Percentiles rank a stretch among this genome's conserved stretches.
phyloP scores from a whole-genome alignment of 2,888 invertebrate genomes.

The Cosmia trapezina region DNA sequence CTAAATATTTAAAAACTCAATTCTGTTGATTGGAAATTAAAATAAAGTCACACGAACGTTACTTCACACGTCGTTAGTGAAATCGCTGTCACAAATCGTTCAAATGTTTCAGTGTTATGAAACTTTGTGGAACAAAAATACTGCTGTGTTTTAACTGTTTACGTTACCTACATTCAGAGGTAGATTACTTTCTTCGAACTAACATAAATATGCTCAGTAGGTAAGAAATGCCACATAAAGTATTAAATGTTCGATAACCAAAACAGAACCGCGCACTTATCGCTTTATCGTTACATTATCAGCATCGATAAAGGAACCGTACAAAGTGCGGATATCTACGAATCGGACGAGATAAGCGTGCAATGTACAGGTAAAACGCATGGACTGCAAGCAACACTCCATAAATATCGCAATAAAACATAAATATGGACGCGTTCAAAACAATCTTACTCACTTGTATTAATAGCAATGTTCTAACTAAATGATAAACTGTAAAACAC shows the following conservation, averaged over 20 bases:
- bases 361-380: conserved; percentile 51
- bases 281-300: conserved; percentile 73
- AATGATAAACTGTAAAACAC: conserved; percentile 23
- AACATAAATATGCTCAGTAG: conserved; percentile 35
- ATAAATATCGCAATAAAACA: conserved; percentile 44
- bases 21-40: conserved; percentile 28
- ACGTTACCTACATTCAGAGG: conserved; percentile 43
- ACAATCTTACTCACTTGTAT: conserved; percentile 36
- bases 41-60: conserved; percentile 28
- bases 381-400: conserved; percentile 31
- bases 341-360: conserved; percentile 69
- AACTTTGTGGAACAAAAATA: conserved; percentile 47
- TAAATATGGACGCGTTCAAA: conserved; percentile 49
- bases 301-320: conserved; percentile 75
- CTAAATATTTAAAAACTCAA: conserved; percentile 9
- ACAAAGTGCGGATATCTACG: conserved; percentile 73
- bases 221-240: conserved; percentile 41
- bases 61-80: conserved; percentile 37
- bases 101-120: conserved; percentile 43
- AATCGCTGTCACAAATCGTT: conserved; percentile 40
- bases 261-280: conserved; percentile 71
- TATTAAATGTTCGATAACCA: conserved; percentile 68
- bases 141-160: conserved; percentile 35
- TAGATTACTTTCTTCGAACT: conserved; percentile 33
- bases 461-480: conserved; percentile 39